Evolutionary conservation across 2,797 vertebrate genomes (phyloP).

Genomic region (Pristis pectinata): DNA sequence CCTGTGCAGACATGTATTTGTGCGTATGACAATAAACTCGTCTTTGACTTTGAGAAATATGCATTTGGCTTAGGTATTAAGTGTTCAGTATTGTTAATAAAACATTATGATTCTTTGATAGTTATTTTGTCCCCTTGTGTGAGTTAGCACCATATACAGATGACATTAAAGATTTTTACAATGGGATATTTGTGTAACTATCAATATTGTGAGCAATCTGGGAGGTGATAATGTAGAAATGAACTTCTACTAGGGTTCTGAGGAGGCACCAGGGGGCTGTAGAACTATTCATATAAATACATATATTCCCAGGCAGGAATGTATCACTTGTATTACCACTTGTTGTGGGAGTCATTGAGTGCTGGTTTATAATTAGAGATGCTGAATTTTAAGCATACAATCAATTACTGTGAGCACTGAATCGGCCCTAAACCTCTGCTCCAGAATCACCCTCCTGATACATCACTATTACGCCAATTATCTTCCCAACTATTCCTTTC

Average conservation of each 20-base stretch:
- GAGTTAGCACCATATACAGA: too few species aligned
- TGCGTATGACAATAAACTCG: too few species aligned
- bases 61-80: too few species aligned
- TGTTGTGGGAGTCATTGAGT: not conserved
- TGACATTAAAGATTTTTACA: not conserved
- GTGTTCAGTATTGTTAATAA: too few species aligned
- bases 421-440: conserved; percentile 14
- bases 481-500: not conserved
- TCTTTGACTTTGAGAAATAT: too few species aligned
- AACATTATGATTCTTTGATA: too few species aligned
- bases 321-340: not conserved
- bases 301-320: not conserved
- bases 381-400: conserved; percentile 8
- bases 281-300: not conserved
- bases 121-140: too few species aligned
- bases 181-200: not conserved
- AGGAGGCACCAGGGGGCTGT: not conserved
- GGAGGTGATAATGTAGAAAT: not conserved
- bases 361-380: conserved; percentile 19
- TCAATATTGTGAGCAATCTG: not conserved
- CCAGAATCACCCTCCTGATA: not conserved
- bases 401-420: conserved; percentile 27
- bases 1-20: too few species aligned
- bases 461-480: not conserved
- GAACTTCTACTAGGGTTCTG: not conserved